A percentile compares a stretch with the other conserved stretches of the same genome.
These are phyloP conservation scores for Brachionus manjavacas DNA, from an alignment of 1,140 invertebrate species.

Conservation along the genomic window DNA sequence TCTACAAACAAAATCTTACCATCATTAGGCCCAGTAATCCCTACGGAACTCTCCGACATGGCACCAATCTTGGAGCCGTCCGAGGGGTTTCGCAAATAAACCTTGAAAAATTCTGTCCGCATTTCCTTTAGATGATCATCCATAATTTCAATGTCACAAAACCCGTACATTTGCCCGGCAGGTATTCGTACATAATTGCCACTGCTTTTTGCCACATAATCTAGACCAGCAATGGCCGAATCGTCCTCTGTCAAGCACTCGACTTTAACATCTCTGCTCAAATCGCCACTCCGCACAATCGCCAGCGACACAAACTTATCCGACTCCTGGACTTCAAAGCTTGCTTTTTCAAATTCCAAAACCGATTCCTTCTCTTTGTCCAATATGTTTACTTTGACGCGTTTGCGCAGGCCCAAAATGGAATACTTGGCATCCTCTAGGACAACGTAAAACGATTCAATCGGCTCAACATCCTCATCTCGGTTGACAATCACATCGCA, in stretches of 20 bases:
- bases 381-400: conserved; percentile 42
- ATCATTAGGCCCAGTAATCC: conserved; percentile 1
- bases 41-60: not conserved
- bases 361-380: conserved; percentile 50
- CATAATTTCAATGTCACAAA: conserved; percentile 30
- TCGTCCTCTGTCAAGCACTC: conserved; percentile 15
- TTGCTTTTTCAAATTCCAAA: conserved; percentile 49
- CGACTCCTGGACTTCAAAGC: conserved; percentile 49
- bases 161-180: not conserved
- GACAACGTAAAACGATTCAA: conserved; percentile 51
- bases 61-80: not conserved
- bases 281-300: conserved; percentile 45
- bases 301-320: conserved; percentile 48
- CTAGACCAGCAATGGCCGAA: not conserved
- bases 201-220: not conserved
- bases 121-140: conserved; percentile 21
- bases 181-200: not conserved
- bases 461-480: conserved; percentile 53
- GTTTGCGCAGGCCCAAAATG: conserved; percentile 45
- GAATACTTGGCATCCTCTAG: conserved; percentile 49
- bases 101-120: conserved; percentile 3
- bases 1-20: not conserved
- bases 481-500: conserved; percentile 55
- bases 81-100: not conserved
- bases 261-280: not conserved